Evolutionary conservation across 2,797 vertebrate species (phyloP), one percentile per base, ranked within the genome.

Genomic region (Siniperca undulata): DNA sequence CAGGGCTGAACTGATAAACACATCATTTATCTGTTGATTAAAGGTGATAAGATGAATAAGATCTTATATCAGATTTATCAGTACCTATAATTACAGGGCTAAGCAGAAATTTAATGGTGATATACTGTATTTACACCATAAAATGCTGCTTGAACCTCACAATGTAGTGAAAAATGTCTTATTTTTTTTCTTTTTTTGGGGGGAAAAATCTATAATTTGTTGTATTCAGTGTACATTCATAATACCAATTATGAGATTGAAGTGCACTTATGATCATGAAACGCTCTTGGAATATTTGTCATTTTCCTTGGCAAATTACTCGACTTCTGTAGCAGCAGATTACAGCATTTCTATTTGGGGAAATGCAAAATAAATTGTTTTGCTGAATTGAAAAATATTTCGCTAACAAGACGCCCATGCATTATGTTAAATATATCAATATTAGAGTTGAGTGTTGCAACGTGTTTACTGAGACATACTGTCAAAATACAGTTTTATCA

Each of bases 11-110:
- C 72, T 30, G 73, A 91, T 93, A 77, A 89, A 88, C 77, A 80
- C 84, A 84, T 91, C 87, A 78, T 81, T 81, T 73, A 83, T 89
- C 78, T 86, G 66, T 75, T 91, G 86, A 91, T 92, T 90, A 88
- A 88, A 93, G 86, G 91, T 84, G 88, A 92, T 93, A 81, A 88
- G 79, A 88, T 64, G 77, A 88, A 81, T 77, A 85, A 67, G 72
- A 60, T 59, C 88, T 81, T 34, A 73, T 62, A 91, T 85, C 78
- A 66, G 68, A 85, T 82, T 81, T 61, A 86, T 85, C 76, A 76
- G 71, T 0, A 13, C 69, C 27, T 55, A 7, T 89, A 88, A 89
- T 91, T 91, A 73, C 36, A 50, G 74, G 61, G 69, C 60, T 61
- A 59, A 64, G 70, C 70, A 58, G 27, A 70, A 70, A 85, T 76